Base-by-base conservation (phyloP, 2,888 invertebrate species). In the Hofmannophila pseudospretella region DNA sequence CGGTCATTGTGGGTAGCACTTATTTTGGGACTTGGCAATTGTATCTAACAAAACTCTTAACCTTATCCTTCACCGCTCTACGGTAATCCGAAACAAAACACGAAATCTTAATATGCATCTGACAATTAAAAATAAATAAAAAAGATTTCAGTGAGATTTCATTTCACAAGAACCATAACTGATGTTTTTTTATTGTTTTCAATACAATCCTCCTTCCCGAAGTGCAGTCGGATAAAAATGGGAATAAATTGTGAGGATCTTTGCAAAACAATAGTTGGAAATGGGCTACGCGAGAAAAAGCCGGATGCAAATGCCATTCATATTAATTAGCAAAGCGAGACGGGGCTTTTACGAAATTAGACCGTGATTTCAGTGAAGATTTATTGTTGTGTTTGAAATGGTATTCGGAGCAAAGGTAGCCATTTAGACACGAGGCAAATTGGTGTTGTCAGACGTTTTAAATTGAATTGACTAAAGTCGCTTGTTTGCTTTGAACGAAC, bases 291-390 rank as follows among this genome's bases (percentile, higher is more conserved):
- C 72, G 84, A 85, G 86, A 85, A 85, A 85, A 85, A 86, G 81
- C 85, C 80, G 84, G 84, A 85, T 86, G 85, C 82, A 86, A 86
- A 85, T 82, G 81, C 85, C 78, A 85, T 86, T 85, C 85, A 85
- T 86, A 85, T 86, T 86, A 86, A 86, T 86, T 86, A 86, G 84
- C 79, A 85, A 81, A 84, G 85, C 85, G 84, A 85, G 81, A 85
- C 78, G 79, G 79, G 78, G 85, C 86, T 86, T 85, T 86, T 84
- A 85, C 85, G 80, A 85, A 85, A 86, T 85, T 86, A 85, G 84
- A 80, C 77, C 81, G 82, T 84, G 86, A 86, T 86, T 86, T 74
- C 80, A 79, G 72, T 69, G 75, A 73, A 85, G 85, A 86, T 86
- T 85, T 86, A 85, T 86, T 82, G 80, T 82, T 80, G 77, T 81